phyloP scores from a whole-genome alignment of 2,797 vertebrate genomes.

The Thalassophryne amazonica region DNA sequence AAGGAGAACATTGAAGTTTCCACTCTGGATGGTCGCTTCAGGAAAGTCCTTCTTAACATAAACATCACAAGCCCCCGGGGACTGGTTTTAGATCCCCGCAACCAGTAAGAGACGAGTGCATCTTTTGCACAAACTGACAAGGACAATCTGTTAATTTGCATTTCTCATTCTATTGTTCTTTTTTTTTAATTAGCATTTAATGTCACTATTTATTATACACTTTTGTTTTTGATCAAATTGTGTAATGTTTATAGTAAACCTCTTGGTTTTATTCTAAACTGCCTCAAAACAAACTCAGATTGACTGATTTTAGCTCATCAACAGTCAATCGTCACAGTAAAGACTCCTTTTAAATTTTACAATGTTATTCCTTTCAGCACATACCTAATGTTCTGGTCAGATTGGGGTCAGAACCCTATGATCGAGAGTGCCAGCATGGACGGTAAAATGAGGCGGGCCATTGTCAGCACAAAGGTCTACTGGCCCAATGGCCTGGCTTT shows the following conservation, averaged over 20 bases:
- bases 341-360: background rate
- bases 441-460: constrained; percentile 59
- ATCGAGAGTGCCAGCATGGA: constrained; percentile 75
- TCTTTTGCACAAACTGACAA: background rate
- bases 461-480: constrained; percentile 74
- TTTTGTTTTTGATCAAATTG: too few relatives aligned
- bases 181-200: background rate
- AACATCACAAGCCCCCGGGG: constrained; percentile 76
- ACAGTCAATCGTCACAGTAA: background rate
- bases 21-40: constrained; percentile 70
- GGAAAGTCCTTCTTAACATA: constrained; percentile 70
- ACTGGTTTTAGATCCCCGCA: constrained; percentile 75
- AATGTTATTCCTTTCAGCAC: constrained; percentile 48
- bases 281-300: too few relatives aligned
- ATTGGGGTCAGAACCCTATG: constrained; percentile 79
- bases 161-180: background rate
- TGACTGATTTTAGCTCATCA: background rate
- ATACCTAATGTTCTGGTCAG: constrained; percentile 78
- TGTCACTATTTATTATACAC: too few relatives aligned
- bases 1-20: constrained; percentile 79
- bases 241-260: too few relatives aligned
- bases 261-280: too few relatives aligned
- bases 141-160: background rate
- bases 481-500: constrained; percentile 78
- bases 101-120: constrained; percentile 59